These are phyloP conservation scores for Oplegnathus fasciatus DNA, from an alignment of 2,113 vertebrate genomes.

Conservation along the genomic window DNA sequence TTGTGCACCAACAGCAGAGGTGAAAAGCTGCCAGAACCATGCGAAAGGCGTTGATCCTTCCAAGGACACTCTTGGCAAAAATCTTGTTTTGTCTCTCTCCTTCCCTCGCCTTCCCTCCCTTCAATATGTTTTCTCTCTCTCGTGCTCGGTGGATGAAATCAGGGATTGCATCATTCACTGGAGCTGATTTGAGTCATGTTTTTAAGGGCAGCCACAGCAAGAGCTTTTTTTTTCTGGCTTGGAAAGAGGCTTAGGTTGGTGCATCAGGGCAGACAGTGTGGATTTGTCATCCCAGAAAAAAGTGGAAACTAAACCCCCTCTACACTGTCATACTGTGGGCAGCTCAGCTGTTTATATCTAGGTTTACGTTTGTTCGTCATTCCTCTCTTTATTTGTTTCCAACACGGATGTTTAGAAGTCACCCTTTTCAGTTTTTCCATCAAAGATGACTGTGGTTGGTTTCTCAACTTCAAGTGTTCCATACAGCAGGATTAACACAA, in stretches of 20 bases:
- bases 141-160: slow-evolving; percentile 27
- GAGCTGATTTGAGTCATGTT: slow-evolving; percentile 27
- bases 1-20: slow-evolving; percentile 11
- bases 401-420: not conserved
- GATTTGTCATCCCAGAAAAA: not conserved
- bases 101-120: not conserved
- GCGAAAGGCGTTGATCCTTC: slow-evolving; percentile 15
- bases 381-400: not conserved
- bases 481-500: not conserved
- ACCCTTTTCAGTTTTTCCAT: not conserved
- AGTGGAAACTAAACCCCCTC: not conserved
- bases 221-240: slow-evolving; percentile 18
- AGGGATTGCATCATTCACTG: slow-evolving; percentile 21
- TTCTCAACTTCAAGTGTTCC: not conserved
- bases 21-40: slow-evolving; percentile 23
- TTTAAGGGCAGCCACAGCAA: slow-evolving; percentile 16
- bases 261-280: not conserved
- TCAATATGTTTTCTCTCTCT: slow-evolving; percentile 23
- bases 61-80: slow-evolving; percentile 24
- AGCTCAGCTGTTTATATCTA: not conserved
- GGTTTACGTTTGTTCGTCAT: not conserved
- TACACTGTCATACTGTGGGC: not conserved
- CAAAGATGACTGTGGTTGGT: not conserved
- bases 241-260: slow-evolving; percentile 10
- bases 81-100: slow-evolving; percentile 39